phyloP scores from a whole-genome alignment of 2,113 vertebrate species.

The Coreoperca whiteheadi region DNA sequence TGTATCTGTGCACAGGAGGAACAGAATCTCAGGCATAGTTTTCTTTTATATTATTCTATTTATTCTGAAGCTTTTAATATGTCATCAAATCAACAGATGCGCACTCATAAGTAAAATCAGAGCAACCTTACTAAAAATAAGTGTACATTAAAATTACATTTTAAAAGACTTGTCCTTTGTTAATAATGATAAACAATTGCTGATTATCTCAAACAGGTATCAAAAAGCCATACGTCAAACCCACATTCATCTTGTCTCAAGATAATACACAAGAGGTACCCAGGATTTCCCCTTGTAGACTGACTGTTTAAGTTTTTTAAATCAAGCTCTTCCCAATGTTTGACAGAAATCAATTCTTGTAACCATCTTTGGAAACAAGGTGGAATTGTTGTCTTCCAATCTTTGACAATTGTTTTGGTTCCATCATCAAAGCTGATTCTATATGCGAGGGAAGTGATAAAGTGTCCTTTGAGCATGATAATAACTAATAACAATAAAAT shows the following conservation, averaged over 20 bases:
- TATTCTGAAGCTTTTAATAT: too few species aligned
- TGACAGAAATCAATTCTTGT: neutral
- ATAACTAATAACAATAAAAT: neutral
- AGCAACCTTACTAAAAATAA: neutral
- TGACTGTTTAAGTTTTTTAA: neutral
- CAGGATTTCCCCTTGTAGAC: neutral
- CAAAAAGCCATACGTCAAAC: neutral
- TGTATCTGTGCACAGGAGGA: neutral
- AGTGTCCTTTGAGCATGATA: neutral
- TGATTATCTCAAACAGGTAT: neutral
- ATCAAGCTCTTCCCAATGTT: neutral
- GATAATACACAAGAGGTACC: neutral
- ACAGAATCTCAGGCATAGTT: neutral
- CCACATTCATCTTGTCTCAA: neutral
- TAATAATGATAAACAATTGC: neutral
- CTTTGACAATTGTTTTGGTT: neutral
- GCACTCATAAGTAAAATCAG: neutral
- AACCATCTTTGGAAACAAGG: neutral
- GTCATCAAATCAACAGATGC: too few species aligned
- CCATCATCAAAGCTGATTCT: slow-evolving; percentile 5
- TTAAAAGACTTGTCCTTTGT: too few species aligned
- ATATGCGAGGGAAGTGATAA: neutral
- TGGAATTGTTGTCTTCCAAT: neutral
- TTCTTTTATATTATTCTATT: too few species aligned
- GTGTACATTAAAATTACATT: neutral